phyloP scores from a whole-genome alignment of 1,140 invertebrate species.

The Drosophila orosa region DNA sequence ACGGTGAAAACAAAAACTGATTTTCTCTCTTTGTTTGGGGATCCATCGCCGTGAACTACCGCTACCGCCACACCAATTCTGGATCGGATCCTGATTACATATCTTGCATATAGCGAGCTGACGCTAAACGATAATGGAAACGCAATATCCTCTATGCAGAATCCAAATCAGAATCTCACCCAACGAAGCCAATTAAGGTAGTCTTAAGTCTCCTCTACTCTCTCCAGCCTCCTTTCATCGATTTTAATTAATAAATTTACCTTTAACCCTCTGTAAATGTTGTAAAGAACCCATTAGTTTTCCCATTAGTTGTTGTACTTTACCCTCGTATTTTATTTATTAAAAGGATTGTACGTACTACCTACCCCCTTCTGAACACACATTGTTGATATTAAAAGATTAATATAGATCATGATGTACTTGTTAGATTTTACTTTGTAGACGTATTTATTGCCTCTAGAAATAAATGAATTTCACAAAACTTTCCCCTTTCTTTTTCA shows the following conservation, averaged over 20 bases:
- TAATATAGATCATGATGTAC: slow-evolving; percentile 41
- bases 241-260: slow-evolving; percentile 7
- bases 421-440: slow-evolving; percentile 26
- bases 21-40: slow-evolving; percentile 51
- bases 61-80: slow-evolving; percentile 35
- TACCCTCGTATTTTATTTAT: slow-evolving; percentile 27
- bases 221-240: not conserved
- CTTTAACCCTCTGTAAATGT: slow-evolving; percentile 21
- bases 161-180: slow-evolving; percentile 48
- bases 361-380: slow-evolving; percentile 4
- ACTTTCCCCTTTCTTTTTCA: slow-evolving; percentile 11
- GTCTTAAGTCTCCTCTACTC: slow-evolving; percentile 6
- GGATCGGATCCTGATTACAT: slow-evolving; percentile 39
- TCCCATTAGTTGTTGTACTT: slow-evolving; percentile 4
- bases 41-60: slow-evolving; percentile 9
- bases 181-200: slow-evolving; percentile 52
- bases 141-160: slow-evolving; percentile 62
- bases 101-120: slow-evolving; percentile 65
- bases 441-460: slow-evolving; percentile 49
- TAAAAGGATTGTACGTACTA: slow-evolving; percentile 37
- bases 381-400: slow-evolving; percentile 36
- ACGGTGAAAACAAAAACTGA: slow-evolving; percentile 29
- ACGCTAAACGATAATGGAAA: slow-evolving; percentile 76
- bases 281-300: slow-evolving; percentile 29
- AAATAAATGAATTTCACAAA: slow-evolving; percentile 34